Base-by-base conservation (phyloP, 2,797 vertebrate genomes). In the Esox lucius region DNA sequence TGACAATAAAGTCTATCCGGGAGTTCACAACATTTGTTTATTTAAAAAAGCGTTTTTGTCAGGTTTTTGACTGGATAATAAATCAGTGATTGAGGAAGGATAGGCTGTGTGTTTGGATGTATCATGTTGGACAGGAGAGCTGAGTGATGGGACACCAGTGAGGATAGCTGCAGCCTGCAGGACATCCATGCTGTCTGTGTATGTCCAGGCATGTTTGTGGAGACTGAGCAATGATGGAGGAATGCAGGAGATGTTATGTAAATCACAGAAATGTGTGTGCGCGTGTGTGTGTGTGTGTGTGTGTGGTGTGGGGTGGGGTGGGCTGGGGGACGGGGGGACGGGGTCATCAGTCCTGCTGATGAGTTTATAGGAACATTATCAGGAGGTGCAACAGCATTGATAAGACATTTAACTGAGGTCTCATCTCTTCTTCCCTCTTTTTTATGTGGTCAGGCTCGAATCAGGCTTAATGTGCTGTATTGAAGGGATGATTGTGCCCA, bases 321-420 rank as follows among this genome's bases (percentile, higher is more conserved):
- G n/a, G n/a, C n/a, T n/a, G n/a, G n/a, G n/a, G n/a, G n/a, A n/a
- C n/a, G 28, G 28, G 1, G 28, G 28, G 28, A 39, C 9, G 4
- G 3, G 19, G 15, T 17, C 49, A 15, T 16, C 49, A 51, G 15
- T 6, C 49, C 17, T 51, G 15, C 49, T 28, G 65, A 67, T 33
- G 46, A 78, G 66, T 46, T 83, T 78, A 81, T 80, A 75, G 67
- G 71, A 78, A 70, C 76, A 83, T 83, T 79, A 83, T 33, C 1
- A 16, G 68, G 39, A 78, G 78, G 19, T 70, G 79, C 46, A 77
- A 74, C 66, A 66, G 17, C 71, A 77, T 46, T 70, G 67, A 80
- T 74, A 80, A 56, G 74, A 74, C 73, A 73, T 81, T 72, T 79
- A 75, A 70, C 42, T 79, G 77, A 68, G 67, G 12, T 68, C 75